Evolutionary conservation across 2,888 invertebrate species (phyloP), one percentile per base, ranked within the genome.

Genomic region (Colletes collaris): DNA sequence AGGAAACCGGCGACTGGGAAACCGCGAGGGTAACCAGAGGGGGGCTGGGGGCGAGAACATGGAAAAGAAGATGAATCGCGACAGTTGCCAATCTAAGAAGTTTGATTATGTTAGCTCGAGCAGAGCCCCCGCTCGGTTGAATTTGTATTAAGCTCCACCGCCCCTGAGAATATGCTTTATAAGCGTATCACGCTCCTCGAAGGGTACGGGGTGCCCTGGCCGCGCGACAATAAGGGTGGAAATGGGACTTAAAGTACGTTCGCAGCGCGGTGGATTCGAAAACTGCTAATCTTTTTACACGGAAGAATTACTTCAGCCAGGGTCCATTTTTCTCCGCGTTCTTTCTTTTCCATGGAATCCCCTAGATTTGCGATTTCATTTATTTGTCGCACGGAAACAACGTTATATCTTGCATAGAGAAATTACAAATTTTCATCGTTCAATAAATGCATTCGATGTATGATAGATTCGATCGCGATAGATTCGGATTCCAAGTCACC

Each of bases 31-130:
- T 1, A 27, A 27, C 27, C 27, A 27, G 27, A 27, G 2, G 27
- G 27, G 27, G 27, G 40, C 4, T 4, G 6, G 40, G 6, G 40
- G 5, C 40, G 6, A 64, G 55, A 64, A 64, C 64, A 52, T 40
- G 80, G 79, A 79, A 73, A 79, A 80, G 79, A 79, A 80, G 80
- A 80, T 73, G 67, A 73, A 79, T 80, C 68, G 80, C 79, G 80
- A 79, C 79, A 73, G 80, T 80, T 73, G 80, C 79, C 71, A 64
- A 79, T 67, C 79, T 79, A 79, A 79, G 79, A 79, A 79, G 73
- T 79, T 79, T 72, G 73, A 79, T 79, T 79, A 79, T 79, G 72
- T 79, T 79, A 71, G 72, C 62, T 72, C 71, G 35, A 70, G 79
- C 64, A 64, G 59, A 27, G 68, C 64, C 64, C 59, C 69, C 70